Percentiles rank a stretch among this genome's conserved stretches.
phyloP scores from a whole-genome alignment of 2,888 invertebrate genomes.

The Odontocolon sp. region DNA sequence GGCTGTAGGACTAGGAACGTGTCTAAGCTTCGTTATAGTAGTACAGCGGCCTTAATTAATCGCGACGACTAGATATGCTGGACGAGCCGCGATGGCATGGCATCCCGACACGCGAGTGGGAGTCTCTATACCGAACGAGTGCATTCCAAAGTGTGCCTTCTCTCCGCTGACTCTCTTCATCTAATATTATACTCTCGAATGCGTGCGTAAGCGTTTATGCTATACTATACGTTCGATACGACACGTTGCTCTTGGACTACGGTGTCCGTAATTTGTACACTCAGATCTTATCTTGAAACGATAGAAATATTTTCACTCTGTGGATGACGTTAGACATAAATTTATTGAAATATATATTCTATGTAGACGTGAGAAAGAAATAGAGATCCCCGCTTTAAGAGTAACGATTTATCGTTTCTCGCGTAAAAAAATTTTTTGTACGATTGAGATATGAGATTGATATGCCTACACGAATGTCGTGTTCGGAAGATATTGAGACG shows the following conservation, averaged over 20 bases:
- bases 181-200: constrained; percentile 40
- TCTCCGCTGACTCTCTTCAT: constrained; percentile 37
- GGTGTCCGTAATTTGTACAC: constrained; percentile 56
- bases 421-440: constrained; percentile 5
- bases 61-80: constrained; percentile 49
- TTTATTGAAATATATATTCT: constrained; percentile 47
- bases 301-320: constrained; percentile 53
- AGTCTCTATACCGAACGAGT: constrained; percentile 24
- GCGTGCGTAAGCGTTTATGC: constrained; percentile 17
- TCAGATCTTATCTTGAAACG: constrained; percentile 53
- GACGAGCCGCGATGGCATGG: constrained; percentile 47
- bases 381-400: background rate
- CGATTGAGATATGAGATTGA: background rate
- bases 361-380: constrained; percentile 44
- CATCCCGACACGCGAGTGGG: constrained; percentile 47
- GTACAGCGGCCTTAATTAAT: constrained; percentile 57
- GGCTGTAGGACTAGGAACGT: constrained; percentile 8
- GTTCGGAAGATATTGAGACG: too few relatives aligned
- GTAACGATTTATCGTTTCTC: too few relatives aligned
- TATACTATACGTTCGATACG: constrained; percentile 10
- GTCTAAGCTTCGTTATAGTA: constrained; percentile 15
- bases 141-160: constrained; percentile 46
- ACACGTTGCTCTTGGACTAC: constrained; percentile 25
- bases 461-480: too few relatives aligned
- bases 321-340: constrained; percentile 44